These are phyloP conservation scores for Ailuropoda melanoleuca DNA, from an alignment of 2,113 vertebrate species.

Conservation along the genomic window DNA sequence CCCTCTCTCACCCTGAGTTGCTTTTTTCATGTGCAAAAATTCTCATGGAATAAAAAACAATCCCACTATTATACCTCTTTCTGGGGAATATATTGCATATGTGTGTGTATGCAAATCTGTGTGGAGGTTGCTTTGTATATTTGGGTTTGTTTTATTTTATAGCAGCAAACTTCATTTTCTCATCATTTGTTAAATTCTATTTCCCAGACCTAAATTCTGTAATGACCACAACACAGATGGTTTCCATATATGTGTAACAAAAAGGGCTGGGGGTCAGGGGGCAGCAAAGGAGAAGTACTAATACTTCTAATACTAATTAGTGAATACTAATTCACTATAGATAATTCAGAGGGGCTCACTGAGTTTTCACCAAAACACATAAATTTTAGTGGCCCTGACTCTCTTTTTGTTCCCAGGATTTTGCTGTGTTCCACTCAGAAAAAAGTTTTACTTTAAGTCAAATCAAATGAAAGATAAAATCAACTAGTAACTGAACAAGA, in stretches of 20 bases:
- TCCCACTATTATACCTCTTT: background rate
- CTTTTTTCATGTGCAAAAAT: background rate
- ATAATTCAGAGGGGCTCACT: background rate
- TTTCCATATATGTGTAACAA: background rate
- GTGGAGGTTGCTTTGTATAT: background rate
- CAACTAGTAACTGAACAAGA: conserved; percentile 38
- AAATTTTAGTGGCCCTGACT: background rate
- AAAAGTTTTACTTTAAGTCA: background rate
- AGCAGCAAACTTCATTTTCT: background rate
- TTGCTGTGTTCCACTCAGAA: background rate
- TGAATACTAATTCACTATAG: background rate
- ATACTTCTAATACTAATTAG: no score
- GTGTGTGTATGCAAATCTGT: background rate
- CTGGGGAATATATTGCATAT: background rate
- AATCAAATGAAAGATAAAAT: conserved; percentile 53
- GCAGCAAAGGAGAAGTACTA: background rate
- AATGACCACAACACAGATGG: background rate
- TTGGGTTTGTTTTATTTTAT: background rate
- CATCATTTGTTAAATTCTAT: background rate
- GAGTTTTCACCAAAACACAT: background rate
- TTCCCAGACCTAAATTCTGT: background rate
- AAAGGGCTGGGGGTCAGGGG: background rate
- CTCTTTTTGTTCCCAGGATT: background rate
- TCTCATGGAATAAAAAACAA: background rate
- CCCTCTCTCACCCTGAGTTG: background rate